Evolutionary conservation across 2,113 vertebrate genomes (phyloP).

Genomic region (Ancistrus triradiatus): DNA sequence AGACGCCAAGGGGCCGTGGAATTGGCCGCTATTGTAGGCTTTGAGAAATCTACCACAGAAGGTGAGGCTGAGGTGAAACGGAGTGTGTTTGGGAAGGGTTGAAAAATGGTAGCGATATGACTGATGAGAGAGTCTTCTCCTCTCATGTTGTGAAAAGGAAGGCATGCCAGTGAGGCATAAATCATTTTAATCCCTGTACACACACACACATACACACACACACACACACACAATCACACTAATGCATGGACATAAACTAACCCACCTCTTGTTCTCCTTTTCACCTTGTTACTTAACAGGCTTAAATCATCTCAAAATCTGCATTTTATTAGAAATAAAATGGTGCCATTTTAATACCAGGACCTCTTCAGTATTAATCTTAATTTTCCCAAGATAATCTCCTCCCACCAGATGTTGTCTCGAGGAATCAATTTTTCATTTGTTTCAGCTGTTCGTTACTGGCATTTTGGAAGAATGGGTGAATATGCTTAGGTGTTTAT

Average conservation of each 20-base stretch:
- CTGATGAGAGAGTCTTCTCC: constrained; percentile 37
- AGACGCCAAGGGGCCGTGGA: constrained; percentile 3
- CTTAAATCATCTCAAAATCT: constrained; percentile 49
- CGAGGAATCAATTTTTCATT: constrained; percentile 36
- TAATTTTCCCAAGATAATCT: constrained; percentile 60
- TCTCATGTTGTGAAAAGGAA: constrained; percentile 41
- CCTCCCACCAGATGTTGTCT: constrained; percentile 56
- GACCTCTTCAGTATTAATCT: constrained; percentile 61
- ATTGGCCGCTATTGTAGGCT: constrained; percentile 6
- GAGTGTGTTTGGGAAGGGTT: constrained; percentile 19
- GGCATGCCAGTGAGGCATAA: constrained; percentile 37
- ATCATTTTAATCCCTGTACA: constrained; percentile 35
- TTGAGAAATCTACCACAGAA: constrained; percentile 24
- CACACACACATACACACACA: constrained; percentile 30
- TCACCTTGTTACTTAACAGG: constrained; percentile 53
- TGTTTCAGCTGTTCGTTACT: constrained; percentile 1
- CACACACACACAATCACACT: constrained; percentile 25
- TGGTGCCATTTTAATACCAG: constrained; percentile 48
- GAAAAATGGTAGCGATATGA: constrained; percentile 33
- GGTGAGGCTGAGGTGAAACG: constrained; percentile 31
- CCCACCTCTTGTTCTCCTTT: constrained; percentile 28
- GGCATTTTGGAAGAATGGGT: no score
- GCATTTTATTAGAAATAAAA: constrained; percentile 44
- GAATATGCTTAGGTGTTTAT: no score
- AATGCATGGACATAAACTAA: constrained; percentile 30